Evolutionary conservation across 2,797 vertebrate species (phyloP).

Genomic region (Rhinogobio ventralis): DNA sequence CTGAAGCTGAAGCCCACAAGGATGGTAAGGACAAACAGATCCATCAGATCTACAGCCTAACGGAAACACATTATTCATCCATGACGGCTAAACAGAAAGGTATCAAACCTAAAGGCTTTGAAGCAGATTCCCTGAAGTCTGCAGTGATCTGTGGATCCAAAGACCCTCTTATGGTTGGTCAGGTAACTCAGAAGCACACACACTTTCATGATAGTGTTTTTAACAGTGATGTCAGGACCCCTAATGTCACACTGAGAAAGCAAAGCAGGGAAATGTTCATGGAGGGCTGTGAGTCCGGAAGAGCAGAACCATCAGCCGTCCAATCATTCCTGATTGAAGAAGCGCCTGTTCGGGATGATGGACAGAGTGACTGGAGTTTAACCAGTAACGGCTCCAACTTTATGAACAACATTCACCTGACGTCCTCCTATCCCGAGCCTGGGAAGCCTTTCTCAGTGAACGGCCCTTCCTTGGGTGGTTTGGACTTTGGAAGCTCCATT

Average conservation of each 20-base stretch:
- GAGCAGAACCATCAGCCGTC: slow-evolving; percentile 48
- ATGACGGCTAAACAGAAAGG: slow-evolving; percentile 18
- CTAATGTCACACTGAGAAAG: slow-evolving; percentile 51
- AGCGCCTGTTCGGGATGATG: slow-evolving; percentile 80
- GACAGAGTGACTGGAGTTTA: slow-evolving; percentile 74
- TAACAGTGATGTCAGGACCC: slow-evolving; percentile 33
- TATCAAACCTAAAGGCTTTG: slow-evolving; percentile 44
- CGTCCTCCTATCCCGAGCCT: slow-evolving; percentile 53
- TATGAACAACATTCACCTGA: slow-evolving; percentile 38
- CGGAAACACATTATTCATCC: slow-evolving; percentile 50
- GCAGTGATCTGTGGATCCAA: slow-evolving; percentile 46
- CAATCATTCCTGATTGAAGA: slow-evolving; percentile 70
- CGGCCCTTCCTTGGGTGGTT: slow-evolving; percentile 35
- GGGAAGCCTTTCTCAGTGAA: slow-evolving; percentile 61
- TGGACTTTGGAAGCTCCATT: slow-evolving; percentile 60
- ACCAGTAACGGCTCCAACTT: slow-evolving; percentile 60
- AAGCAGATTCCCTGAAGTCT: slow-evolving; percentile 44
- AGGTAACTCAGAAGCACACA: slow-evolving; percentile 25
- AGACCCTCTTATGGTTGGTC: slow-evolving; percentile 1
- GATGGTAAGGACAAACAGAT: slow-evolving; percentile 48
- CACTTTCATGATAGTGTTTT: neutral
- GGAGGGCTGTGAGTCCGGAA: slow-evolving; percentile 62
- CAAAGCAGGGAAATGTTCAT: slow-evolving; percentile 68
- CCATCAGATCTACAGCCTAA: slow-evolving; percentile 36
- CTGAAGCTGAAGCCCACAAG: slow-evolving; percentile 50